phyloP scores from a whole-genome alignment of 2,113 vertebrate species.

The Thalassoma bifasciatum region DNA sequence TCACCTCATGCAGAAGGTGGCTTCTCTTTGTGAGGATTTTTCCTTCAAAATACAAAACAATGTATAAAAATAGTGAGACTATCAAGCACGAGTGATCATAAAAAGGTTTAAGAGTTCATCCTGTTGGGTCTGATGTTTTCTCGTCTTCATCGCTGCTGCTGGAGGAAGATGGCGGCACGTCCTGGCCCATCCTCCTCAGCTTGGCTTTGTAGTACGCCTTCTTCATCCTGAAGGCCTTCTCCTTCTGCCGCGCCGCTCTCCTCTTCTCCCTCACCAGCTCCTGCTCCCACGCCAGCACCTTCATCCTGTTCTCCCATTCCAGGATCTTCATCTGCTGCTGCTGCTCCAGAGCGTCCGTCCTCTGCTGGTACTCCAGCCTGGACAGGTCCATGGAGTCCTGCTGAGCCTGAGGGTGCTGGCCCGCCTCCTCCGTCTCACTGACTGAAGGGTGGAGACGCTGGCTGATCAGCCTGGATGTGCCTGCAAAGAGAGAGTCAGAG shows the following conservation, averaged over 20 bases:
- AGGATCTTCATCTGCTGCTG: constrained; percentile 79
- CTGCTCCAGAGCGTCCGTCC: constrained; percentile 63
- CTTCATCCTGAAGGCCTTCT: constrained; percentile 81
- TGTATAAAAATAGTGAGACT: constrained; percentile 42
- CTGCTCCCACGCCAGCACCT: constrained; percentile 80
- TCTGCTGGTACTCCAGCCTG: constrained; percentile 61
- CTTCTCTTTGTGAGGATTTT: not conserved
- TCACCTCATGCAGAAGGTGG: not conserved
- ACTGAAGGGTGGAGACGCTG: constrained; percentile 35
- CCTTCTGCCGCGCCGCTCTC: constrained; percentile 75
- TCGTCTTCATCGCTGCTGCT: constrained; percentile 73
- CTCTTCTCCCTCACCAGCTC: constrained; percentile 80
- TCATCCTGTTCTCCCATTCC: constrained; percentile 84
- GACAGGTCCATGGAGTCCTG: constrained; percentile 18
- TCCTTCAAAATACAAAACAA: constrained; percentile 22
- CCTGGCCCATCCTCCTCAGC: constrained; percentile 76
- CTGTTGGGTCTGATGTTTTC: constrained; percentile 21
- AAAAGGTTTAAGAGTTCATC: constrained; percentile 28
- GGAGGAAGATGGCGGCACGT: constrained; percentile 64
- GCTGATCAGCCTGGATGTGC: constrained; percentile 52
- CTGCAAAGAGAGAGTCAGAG: constrained; percentile 34
- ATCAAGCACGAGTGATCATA: not conserved
- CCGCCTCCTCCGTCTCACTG: constrained; percentile 27
- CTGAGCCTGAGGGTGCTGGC: constrained; percentile 7
- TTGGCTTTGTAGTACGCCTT: constrained; percentile 82